Base-by-base conservation (phyloP, 1,140 invertebrate genomes). In the Chrysoperla carnea region DNA sequence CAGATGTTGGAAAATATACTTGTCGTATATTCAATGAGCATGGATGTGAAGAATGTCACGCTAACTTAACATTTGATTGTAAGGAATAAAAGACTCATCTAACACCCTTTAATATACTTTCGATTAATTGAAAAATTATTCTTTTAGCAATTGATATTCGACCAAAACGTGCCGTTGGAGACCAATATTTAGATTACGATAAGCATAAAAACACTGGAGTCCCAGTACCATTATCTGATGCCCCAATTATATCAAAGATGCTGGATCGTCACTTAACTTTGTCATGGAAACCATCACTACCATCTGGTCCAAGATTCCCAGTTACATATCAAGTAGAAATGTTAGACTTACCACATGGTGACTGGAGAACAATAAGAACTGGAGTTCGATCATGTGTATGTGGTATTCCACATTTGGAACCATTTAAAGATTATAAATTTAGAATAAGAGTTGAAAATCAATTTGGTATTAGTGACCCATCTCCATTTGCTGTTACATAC, bases 401-500 rank as follows among this genome's bases (percentile, higher is more conserved):
- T 55, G 86, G 90, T 52, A 81, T 94, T 39, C 67, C 75, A 23
- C 84, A 83, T 58, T 66, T 86, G 31, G 77, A 84, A 51, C 87
- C 88, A 0, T 84, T 84, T 63, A 69, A 81, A 41, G 88, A 94
- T 63, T 94, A 93, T 62, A 82, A 83, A 56, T 94, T 94, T 67
- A 69, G 91, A 37, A 74, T 95, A 23, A 73, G 90, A n/a, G 91
- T 94, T 2, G 89, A 94, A 55, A 95, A 95, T 58, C 88, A 90
- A 59, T 89, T 87, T 55, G 92, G 91, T n/a, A 75, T 94, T n/a
- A 92, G 88, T 59, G 91, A 95, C 57, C 90, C 92, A 0, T 91
- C 85, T 28, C 87, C 88, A 6, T 88, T 76, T 55, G 81, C 80
- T 0, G 72, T 80, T 41, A 91, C 87, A 0, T 83, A 82, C 48